phyloP scores from a whole-genome alignment of 2,113 vertebrate species.

The Psilopogon haemacephalus region DNA sequence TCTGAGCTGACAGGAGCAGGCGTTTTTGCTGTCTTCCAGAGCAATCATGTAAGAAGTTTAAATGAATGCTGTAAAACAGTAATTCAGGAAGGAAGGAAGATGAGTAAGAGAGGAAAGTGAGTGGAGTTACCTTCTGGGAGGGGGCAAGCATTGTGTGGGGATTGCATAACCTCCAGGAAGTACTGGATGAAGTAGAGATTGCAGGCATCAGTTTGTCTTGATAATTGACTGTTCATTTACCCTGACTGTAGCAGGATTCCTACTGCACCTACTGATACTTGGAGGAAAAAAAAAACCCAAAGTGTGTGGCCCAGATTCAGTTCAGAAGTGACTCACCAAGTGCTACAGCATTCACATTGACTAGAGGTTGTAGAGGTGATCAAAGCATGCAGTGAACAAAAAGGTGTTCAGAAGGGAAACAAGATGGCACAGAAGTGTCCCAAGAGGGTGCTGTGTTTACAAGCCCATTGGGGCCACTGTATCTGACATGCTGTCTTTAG shows the following conservation, averaged over 20 bases:
- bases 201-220: not conserved
- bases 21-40: conserved; percentile 55
- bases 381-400: not conserved
- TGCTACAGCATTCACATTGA: not conserved
- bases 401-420: not conserved
- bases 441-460: conserved; percentile 18
- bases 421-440: not conserved
- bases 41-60: not conserved
- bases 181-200: not conserved
- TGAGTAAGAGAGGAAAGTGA: not conserved
- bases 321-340: not conserved
- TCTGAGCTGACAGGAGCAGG: not conserved
- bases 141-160: not conserved
- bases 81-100: not conserved
- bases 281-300: not conserved
- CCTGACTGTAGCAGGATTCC: not conserved
- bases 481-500: conserved; percentile 29
- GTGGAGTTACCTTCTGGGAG: not conserved
- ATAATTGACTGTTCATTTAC: conserved; percentile 8
- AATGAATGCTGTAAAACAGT: not conserved
- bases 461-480: conserved; percentile 5
- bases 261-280: not conserved
- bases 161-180: not conserved
- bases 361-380: not conserved
- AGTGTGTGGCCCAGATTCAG: not conserved